phyloP scores from a whole-genome alignment of 2,113 vertebrate species.

The Narcine bancroftii region DNA sequence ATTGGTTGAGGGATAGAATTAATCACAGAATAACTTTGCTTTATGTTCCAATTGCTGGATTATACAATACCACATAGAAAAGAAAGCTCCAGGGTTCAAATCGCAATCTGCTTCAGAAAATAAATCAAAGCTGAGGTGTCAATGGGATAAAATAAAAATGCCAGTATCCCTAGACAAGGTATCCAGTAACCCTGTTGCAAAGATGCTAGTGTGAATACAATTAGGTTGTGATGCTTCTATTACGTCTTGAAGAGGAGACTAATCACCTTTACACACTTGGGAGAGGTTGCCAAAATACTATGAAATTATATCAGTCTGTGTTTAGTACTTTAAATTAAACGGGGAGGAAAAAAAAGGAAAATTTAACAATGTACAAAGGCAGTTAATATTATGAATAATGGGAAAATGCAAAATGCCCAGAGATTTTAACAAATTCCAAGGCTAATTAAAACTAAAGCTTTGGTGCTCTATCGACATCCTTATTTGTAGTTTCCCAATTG shows the following conservation, averaged over 20 bases:
- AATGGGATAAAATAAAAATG: background rate
- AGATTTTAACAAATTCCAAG: constrained; percentile 5
- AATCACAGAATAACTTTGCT: background rate
- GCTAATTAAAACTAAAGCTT: constrained; percentile 14
- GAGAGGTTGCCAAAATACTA: background rate
- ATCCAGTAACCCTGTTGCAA: background rate
- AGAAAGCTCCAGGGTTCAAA: background rate
- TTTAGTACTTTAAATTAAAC: background rate
- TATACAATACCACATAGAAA: background rate
- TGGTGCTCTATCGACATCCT: background rate
- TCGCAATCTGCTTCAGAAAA: background rate
- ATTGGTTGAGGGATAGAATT: background rate
- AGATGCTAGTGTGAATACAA: background rate
- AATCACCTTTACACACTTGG: background rate
- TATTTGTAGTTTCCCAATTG: constrained; percentile 33
- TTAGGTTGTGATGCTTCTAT: background rate
- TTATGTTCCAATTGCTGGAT: background rate
- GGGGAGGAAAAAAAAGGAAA: background rate
- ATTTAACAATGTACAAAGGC: background rate
- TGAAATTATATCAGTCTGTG: background rate
- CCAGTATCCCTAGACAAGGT: background rate
- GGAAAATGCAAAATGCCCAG: background rate
- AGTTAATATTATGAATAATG: constrained; percentile 13
- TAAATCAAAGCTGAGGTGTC: background rate
- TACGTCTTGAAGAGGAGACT: background rate